Conservation (phyloP, 2,113 vertebrate species). For the Pterophyllum scalare region DNA sequence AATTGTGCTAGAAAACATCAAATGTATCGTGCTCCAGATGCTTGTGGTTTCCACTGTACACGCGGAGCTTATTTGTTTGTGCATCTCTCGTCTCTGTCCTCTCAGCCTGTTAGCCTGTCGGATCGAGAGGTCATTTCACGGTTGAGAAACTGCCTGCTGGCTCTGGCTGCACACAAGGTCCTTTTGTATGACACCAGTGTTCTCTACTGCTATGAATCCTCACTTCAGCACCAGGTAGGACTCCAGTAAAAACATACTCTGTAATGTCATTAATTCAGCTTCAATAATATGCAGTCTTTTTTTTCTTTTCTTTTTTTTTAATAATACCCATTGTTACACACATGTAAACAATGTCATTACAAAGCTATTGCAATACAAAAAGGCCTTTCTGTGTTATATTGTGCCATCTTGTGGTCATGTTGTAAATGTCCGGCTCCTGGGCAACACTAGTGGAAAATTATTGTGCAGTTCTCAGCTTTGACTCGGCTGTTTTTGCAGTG, state of each 20-base stretch:
- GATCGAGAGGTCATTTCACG: conserved; percentile 97
- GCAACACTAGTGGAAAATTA: conserved; percentile 1
- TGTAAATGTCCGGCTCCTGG: not conserved
- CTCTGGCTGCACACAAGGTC: conserved; percentile 88
- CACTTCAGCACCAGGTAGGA: conserved; percentile 89
- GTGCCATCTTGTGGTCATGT: conserved; percentile 49
- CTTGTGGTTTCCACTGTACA: not conserved
- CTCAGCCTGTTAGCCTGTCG: conserved; percentile 85
- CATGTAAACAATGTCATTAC: not conserved
- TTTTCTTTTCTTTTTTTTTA: not conserved
- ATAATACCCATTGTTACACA: not conserved
- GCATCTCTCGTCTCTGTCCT: not conserved
- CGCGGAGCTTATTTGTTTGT: not conserved
- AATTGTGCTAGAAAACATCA: not conserved
- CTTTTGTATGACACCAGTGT: conserved; percentile 95
- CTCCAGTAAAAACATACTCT: not conserved
- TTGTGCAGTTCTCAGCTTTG: conserved; percentile 4
- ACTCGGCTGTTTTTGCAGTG: not conserved
- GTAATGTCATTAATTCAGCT: not conserved
- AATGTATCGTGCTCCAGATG: not conserved
- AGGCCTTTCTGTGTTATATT: not conserved
- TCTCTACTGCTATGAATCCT: conserved; percentile 95
- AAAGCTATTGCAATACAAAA: not conserved
- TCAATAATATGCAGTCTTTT: not conserved
- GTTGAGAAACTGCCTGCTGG: conserved; percentile 92